Evolutionary conservation across 2,113 vertebrate genomes (phyloP).

Genomic region (Caracal caracal): DNA sequence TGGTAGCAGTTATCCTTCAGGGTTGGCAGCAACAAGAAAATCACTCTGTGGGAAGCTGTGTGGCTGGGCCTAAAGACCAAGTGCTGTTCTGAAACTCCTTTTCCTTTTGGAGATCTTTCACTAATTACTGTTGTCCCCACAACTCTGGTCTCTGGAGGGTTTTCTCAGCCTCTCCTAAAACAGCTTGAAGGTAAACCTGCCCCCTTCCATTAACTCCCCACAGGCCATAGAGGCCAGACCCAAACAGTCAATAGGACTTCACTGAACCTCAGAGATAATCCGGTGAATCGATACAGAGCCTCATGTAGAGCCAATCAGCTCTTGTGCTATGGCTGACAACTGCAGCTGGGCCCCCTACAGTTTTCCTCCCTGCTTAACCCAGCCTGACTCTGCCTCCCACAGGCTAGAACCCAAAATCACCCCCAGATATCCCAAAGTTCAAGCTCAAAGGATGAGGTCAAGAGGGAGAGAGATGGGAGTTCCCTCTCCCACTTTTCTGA

Average conservation of each 20-base stretch:
- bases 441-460: background rate
- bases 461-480: background rate
- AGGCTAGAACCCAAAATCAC: background rate
- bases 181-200: background rate
- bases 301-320: background rate
- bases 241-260: background rate
- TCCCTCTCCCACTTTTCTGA: background rate
- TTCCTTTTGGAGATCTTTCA: background rate
- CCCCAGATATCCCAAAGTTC: background rate
- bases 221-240: background rate
- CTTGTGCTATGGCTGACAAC: background rate
- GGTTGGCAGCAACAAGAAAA: background rate
- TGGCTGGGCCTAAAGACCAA: background rate
- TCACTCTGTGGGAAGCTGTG: background rate
- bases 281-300: background rate
- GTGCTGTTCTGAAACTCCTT: background rate
- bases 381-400: background rate
- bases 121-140: background rate
- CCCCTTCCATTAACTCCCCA: background rate
- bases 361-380: background rate
- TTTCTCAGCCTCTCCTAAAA: background rate
- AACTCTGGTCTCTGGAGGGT: background rate
- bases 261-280: background rate
- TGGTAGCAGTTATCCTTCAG: background rate
- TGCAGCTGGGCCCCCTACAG: background rate